A percentile compares a stretch with the other conserved stretches of the same genome.
These are phyloP conservation scores for Radopholus similis DNA, from an alignment of 1,140 invertebrate species.

Conservation along the genomic window DNA sequence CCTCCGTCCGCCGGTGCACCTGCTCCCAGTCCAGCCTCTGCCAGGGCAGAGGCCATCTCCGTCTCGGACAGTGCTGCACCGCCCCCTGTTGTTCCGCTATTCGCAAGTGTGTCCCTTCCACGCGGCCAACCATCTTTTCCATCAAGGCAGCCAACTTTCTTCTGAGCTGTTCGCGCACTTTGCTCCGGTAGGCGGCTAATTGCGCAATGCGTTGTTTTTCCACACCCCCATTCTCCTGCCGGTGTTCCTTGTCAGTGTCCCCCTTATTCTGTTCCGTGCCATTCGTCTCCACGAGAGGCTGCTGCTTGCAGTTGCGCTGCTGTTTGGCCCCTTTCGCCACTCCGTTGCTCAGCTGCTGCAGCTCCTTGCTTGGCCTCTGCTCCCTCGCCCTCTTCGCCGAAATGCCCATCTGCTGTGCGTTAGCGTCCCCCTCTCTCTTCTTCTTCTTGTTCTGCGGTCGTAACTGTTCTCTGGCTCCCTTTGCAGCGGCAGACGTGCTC, in stretches of 20 bases:
- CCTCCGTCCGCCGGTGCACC: neutral
- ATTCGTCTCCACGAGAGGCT: neutral
- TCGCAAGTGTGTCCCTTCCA: conserved; percentile 8
- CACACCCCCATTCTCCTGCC: neutral
- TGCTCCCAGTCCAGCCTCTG: conserved; percentile 13
- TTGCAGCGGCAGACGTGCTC: too few species aligned
- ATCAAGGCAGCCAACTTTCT: conserved; percentile 1
- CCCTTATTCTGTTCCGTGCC: neutral
- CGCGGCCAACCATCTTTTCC: conserved; percentile 6
- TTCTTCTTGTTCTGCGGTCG: neutral
- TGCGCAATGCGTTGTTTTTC: neutral
- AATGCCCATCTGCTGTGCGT: too few species aligned
- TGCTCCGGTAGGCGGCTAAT: conserved; percentile 7
- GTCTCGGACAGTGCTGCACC: neutral
- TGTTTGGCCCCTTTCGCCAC: neutral
- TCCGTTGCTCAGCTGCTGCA: neutral
- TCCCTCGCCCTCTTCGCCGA: neutral
- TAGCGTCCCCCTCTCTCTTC: neutral
- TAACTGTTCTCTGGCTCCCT: neutral
- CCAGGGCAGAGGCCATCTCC: neutral
- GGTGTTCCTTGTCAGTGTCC: neutral
- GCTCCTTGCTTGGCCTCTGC: neutral
- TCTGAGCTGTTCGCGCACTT: conserved; percentile 11
- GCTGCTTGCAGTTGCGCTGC: conserved; percentile 5
- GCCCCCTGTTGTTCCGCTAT: neutral